Evolutionary conservation across 2,113 vertebrate genomes (phyloP), one percentile per base, ranked within the genome.

Genomic region (Acanthisitta chloris): DNA sequence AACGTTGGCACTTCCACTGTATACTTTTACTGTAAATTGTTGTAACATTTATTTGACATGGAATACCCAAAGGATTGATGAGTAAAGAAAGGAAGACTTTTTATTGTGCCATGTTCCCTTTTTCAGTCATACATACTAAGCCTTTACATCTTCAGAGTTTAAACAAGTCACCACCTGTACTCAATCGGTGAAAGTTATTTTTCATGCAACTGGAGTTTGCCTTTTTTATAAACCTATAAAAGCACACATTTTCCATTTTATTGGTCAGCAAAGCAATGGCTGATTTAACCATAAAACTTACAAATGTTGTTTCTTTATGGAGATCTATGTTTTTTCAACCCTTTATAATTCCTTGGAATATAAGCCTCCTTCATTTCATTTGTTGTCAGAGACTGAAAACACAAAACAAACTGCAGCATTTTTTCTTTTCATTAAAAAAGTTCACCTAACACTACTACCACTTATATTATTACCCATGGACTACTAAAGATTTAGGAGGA

Each of bases 1-100:
- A 99, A 98, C 97, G 98, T 98, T 99, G 98, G 99, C 98, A 99
- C 99, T 98, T 99, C 98, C 98, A 98, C 97, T 99, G 98, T 99
- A 97, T 99, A 99, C 98, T 98, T 98, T 98, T 98, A 97, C 97
- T 98, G 98, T 99, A 99, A 99, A 99, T 98, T 99, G 98, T 98
- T 99, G 98, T 98, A 98, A 98, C 98, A 89, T 99, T 98, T 99
- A 99, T 99, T 99, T 99, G 98, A 99, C 98, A 97, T 98, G 98
- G 98, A 98, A 98, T 99, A 98, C 98, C 98, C 98, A 96, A 96
- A 97, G 98, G 98, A 99, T 99, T 98, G 98, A 99, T 99, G 98
- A 98, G 98, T 96, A 97, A 91, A 97, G 98, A 98, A 98, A 98
- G 97, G 97, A 98, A 98, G 98, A 98, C 97, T 97, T 98, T 98